Evolutionary conservation across 2,113 vertebrate species (phyloP).

Genomic region (Ifrita kowaldi): DNA sequence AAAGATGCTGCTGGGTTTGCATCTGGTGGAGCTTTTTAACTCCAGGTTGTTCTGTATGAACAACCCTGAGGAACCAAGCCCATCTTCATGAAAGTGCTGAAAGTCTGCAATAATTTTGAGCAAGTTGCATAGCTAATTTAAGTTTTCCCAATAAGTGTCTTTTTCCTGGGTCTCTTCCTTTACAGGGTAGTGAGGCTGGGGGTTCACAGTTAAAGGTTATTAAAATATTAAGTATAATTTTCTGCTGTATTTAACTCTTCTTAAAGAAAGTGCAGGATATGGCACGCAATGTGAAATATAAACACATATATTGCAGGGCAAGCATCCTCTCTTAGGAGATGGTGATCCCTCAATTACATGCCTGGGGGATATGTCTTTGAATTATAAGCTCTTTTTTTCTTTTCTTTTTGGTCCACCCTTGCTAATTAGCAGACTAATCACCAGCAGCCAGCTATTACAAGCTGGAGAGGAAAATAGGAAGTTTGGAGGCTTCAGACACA

Average conservation of each 20-base stretch:
- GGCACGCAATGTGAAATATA: background rate
- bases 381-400: background rate
- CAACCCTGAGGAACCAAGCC: background rate
- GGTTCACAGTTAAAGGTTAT: background rate
- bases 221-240: slow-evolving; percentile 55
- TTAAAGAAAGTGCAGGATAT: background rate
- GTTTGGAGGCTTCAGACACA: background rate
- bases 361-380: background rate
- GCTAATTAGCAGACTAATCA: slow-evolving; percentile 31
- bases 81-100: background rate
- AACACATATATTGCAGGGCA: background rate
- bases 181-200: background rate
- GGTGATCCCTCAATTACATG: slow-evolving; percentile 12
- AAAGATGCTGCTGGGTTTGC: background rate
- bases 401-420: slow-evolving; percentile 1
- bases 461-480: background rate
- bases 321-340: slow-evolving; percentile 23
- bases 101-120: background rate
- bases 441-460: background rate
- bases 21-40: background rate
- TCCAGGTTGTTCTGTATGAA: background rate
- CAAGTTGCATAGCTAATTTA: background rate
- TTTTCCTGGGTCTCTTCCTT: background rate
- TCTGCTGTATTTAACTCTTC: slow-evolving; percentile 20
- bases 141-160: background rate